A percentile compares a stretch with the other conserved stretches of the same genome.
Evolutionary conservation across 2,888 invertebrate genomes (phyloP).

Genomic region (Eupeodes latifasciatus): DNA sequence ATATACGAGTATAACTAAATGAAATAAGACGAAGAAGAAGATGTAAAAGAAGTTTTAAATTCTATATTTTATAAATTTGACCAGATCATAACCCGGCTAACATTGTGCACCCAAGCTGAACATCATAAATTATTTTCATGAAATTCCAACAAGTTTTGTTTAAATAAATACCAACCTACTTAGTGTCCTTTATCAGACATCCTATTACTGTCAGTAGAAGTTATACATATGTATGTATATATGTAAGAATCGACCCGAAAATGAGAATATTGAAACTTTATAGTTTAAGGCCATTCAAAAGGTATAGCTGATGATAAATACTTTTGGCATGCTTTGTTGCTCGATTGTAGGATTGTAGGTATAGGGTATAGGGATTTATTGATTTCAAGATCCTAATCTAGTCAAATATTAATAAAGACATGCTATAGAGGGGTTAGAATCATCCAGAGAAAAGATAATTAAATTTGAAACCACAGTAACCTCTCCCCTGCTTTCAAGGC

Average conservation of each 20-base stretch:
- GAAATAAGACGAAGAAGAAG: neutral
- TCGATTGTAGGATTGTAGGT: too few species aligned
- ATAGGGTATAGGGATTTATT: too few species aligned
- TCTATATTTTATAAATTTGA: slow-evolving; percentile 37
- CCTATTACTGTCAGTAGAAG: slow-evolving; percentile 18
- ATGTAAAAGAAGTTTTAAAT: slow-evolving; percentile 8
- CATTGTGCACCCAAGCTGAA: neutral
- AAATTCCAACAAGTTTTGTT: slow-evolving; percentile 7
- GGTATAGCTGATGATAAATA: neutral
- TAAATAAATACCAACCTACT: slow-evolving; percentile 2
- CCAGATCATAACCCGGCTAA: neutral
- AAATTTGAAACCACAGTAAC: too few species aligned
- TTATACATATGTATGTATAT: neutral
- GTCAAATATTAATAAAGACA: too few species aligned
- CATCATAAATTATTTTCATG: slow-evolving; percentile 35
- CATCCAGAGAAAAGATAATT: too few species aligned
- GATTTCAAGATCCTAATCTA: too few species aligned
- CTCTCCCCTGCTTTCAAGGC: too few species aligned
- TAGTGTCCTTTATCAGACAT: slow-evolving; percentile 24
- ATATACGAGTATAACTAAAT: neutral
- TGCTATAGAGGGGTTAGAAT: too few species aligned
- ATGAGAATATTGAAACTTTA: neutral
- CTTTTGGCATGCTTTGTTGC: too few species aligned
- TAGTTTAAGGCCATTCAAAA: neutral
- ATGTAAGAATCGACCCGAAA: neutral